phyloP scores from a whole-genome alignment of 2,888 invertebrate genomes.

The Cephus sareptanus region DNA sequence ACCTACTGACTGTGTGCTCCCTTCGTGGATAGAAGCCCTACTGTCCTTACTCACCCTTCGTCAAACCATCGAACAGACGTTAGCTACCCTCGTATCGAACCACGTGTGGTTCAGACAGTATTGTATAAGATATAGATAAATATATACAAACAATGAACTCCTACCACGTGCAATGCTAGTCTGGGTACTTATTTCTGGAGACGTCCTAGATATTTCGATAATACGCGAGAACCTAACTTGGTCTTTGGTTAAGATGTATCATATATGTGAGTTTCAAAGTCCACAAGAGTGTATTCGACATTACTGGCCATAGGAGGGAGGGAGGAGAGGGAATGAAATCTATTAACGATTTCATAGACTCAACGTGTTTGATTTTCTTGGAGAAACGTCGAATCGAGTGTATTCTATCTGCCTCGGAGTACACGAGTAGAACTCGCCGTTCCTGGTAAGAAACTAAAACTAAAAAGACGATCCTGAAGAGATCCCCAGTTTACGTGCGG shows the following conservation, averaged over 20 bases:
- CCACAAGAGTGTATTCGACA: background rate
- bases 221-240: background rate
- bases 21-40: background rate
- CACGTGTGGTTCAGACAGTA: background rate
- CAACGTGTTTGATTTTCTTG: constrained; percentile 5
- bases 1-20: background rate
- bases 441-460: background rate
- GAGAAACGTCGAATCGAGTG: constrained; percentile 19
- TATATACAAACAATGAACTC: background rate
- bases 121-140: background rate
- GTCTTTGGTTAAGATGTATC: background rate
- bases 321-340: background rate
- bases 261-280: background rate
- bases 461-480: background rate
- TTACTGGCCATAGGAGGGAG: background rate
- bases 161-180: background rate
- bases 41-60: background rate
- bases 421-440: background rate
- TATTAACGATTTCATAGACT: constrained; percentile 12
- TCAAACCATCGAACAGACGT: background rate
- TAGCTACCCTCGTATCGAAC: background rate
- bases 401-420: background rate
- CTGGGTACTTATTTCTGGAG: background rate
- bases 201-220: background rate
- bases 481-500: background rate